Conservation (phyloP, 2,113 vertebrate genomes). For the Cryptotis parvus region DNA sequence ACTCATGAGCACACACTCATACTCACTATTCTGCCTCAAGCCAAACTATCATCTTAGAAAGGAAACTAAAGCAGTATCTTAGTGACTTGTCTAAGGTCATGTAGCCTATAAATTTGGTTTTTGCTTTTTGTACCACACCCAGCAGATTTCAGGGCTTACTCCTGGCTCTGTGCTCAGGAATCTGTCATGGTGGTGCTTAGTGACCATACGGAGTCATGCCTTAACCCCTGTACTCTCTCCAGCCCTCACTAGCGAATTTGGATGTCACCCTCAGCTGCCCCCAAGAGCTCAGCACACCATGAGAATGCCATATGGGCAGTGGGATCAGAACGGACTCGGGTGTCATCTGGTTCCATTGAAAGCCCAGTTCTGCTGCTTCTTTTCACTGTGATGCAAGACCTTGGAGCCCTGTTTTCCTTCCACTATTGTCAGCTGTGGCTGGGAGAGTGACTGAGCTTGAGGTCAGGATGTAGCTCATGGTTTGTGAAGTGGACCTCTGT, state of each 20-base stretch:
- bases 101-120: neutral
- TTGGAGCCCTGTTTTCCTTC: neutral
- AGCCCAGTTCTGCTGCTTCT: neutral
- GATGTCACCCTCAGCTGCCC: neutral
- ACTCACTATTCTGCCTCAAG: neutral
- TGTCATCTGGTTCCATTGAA: neutral
- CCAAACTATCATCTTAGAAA: neutral
- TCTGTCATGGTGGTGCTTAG: too few relatives aligned
- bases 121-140: too few relatives aligned
- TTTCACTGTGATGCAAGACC: neutral
- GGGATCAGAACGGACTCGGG: neutral
- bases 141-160: too few relatives aligned
- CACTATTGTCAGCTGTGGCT: neutral
- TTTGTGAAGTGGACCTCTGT: neutral
- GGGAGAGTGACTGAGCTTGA: neutral
- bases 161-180: too few relatives aligned
- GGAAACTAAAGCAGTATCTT: neutral
- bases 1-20: neutral
- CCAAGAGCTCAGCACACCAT: neutral
- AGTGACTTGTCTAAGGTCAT: constrained; percentile 20
- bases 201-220: too few relatives aligned
- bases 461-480: neutral
- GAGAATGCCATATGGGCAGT: neutral
- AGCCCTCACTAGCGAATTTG: too few relatives aligned
- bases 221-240: too few relatives aligned